Evolutionary conservation across 1,140 invertebrate genomes (phyloP), one percentile per base, ranked within the genome.

Genomic region (Platyscapa corneri): DNA sequence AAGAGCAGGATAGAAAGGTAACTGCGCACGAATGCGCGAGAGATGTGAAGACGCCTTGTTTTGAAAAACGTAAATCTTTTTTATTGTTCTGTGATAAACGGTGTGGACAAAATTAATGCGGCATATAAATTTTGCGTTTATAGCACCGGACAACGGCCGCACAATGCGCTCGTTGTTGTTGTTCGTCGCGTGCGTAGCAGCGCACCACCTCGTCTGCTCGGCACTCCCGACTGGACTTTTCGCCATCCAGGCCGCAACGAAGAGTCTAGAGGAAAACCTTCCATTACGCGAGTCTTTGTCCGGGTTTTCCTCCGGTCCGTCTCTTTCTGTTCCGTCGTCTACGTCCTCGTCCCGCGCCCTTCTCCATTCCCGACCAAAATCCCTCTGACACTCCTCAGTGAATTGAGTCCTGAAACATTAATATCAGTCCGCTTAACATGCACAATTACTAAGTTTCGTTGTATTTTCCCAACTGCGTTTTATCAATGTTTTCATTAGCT

Each of bases 41-140:
- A 37, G 8, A 46, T 42, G 27, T 79, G 0, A 32, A 72, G 20
- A 16, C n/a, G 30, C 30, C 37, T 30, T 2, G 53, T 39, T 64
- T n/a, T 65, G 3, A 20, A 64, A 76, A 76, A 72, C 64, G 23
- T 76, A 83, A 75, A 64, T 64, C 14, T 67, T 39, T 80, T 46
- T 83, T 64, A 83, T 83, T 76, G 30, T 23, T 76, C 34, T 20
- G 46, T 64, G 53, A 83, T 84, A 80, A 83, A 76, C 42, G 18
- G 6, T 70, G 23, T 46, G 18, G 7, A 74, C 18, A 76, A 6
- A 42, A 30, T 30, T 39, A 53, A 56, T 74, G 20, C 30, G 3
- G n/a, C n/a, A 32, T 42, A n/a, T 12, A 46, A 39, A 64, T 70
- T 30, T 53, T 67, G 65, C 12, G 10, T 53, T 53, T 72, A n/a